Percentiles rank a stretch among this genome's conserved stretches.
These are phyloP conservation scores for Dryocosmus kuriphilus DNA, from an alignment of 2,888 invertebrate species.

Conservation along the genomic window DNA sequence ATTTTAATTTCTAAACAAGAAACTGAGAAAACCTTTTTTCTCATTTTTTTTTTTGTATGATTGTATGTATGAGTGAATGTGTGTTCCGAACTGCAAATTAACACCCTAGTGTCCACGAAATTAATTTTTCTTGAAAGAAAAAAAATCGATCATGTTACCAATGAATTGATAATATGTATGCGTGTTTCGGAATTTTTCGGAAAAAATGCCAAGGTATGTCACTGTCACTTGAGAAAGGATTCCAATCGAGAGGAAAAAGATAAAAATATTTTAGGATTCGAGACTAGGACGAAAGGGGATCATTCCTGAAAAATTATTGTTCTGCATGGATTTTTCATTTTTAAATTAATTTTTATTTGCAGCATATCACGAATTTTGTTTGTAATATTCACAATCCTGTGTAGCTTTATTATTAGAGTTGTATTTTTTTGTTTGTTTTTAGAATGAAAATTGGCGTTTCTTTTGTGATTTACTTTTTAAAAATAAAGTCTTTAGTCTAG, in stretches of 20 bases:
- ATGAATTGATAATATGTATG: not conserved
- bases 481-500: not conserved
- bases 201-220: conserved; percentile 41
- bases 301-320: not conserved
- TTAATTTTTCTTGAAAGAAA: conserved; percentile 6
- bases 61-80: conserved; percentile 31
- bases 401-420: not conserved
- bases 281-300: not conserved
- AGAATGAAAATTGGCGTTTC: not conserved
- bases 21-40: not conserved
- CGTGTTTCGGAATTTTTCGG: not conserved
- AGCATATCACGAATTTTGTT: conserved; percentile 14
- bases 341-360: conserved; percentile 29
- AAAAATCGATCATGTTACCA: not conserved
- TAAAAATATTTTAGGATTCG: not conserved
- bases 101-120: conserved; percentile 6
- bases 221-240: conserved; percentile 33
- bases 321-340: conserved; percentile 11
- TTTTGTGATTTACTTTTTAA: not conserved
- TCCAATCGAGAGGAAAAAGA: conserved; percentile 15
- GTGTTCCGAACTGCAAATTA: conserved; percentile 13
- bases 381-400: not conserved
- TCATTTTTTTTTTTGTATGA: not conserved
- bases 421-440: not conserved
- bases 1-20: not conserved